Evolutionary conservation across 2,113 vertebrate genomes (phyloP).

Genomic region (Ammodytes dubius): DNA sequence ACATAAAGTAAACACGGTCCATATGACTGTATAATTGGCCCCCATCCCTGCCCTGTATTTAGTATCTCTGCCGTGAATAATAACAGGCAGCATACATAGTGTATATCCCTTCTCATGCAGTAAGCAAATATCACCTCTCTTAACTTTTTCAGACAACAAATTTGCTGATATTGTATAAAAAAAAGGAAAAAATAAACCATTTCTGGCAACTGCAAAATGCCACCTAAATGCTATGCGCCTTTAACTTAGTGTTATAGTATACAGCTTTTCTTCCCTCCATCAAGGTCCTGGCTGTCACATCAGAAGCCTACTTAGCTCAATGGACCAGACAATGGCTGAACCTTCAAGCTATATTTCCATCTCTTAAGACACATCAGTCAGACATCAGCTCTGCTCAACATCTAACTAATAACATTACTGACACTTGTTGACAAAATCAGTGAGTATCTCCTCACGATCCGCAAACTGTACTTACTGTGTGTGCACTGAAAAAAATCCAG

Average conservation of each 20-base stretch:
- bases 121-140: background rate
- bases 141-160: background rate
- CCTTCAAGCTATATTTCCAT: slow-evolving; percentile 22
- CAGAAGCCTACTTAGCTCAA: slow-evolving; percentile 2
- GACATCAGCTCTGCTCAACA: slow-evolving; percentile 29
- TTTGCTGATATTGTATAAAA: background rate
- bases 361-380: slow-evolving; percentile 29
- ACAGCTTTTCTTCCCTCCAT: background rate
- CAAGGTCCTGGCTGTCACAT: background rate
- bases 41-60: slow-evolving; percentile 5
- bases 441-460: too few species aligned
- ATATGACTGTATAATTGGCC: slow-evolving; percentile 8
- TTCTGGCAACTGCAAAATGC: background rate
- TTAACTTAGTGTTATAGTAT: background rate
- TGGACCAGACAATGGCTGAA: background rate
- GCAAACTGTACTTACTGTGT: too few species aligned
- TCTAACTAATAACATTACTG: slow-evolving; percentile 36
- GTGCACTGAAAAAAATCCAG: too few species aligned
- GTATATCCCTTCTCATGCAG: background rate
- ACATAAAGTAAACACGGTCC: slow-evolving; percentile 16
- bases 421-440: background rate
- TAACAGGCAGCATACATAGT: slow-evolving; percentile 3
- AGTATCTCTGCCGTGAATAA: background rate
- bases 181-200: background rate
- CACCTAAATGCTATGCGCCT: background rate